Conservation (phyloP, 2,113 vertebrate genomes). For the Dolichallabes microphthalmus region DNA sequence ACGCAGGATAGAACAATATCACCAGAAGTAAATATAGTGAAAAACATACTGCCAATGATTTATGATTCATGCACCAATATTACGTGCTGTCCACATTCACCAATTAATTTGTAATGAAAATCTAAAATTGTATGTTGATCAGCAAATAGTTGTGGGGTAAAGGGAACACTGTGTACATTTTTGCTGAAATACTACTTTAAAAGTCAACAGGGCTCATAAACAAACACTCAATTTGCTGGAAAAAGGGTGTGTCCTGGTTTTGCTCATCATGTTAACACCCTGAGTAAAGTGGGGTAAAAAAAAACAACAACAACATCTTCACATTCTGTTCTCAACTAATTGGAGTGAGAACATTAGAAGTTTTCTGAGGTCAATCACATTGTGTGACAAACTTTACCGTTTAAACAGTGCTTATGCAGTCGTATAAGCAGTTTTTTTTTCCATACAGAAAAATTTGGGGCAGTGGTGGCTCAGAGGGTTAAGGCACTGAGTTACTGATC, state of each 20-base stretch:
- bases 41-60: neutral
- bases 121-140: neutral
- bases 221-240: neutral
- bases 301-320: neutral
- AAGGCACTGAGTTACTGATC: too few species aligned
- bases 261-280: neutral
- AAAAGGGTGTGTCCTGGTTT: neutral
- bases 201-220: slow-evolving; percentile 28
- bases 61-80: neutral
- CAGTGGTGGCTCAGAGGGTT: too few species aligned
- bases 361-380: neutral
- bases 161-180: neutral
- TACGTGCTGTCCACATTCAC: neutral
- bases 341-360: neutral
- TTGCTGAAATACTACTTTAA: neutral
- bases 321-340: neutral
- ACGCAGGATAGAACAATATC: neutral
- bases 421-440: too few species aligned
- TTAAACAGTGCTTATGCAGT: neutral
- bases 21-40: neutral
- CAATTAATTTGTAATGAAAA: neutral
- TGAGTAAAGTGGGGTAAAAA: neutral
- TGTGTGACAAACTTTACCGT: neutral
- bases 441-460: too few species aligned
- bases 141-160: neutral